Evolutionary conservation across 1,140 invertebrate genomes (phyloP).

Genomic region (Hydropsyche tenuis): DNA sequence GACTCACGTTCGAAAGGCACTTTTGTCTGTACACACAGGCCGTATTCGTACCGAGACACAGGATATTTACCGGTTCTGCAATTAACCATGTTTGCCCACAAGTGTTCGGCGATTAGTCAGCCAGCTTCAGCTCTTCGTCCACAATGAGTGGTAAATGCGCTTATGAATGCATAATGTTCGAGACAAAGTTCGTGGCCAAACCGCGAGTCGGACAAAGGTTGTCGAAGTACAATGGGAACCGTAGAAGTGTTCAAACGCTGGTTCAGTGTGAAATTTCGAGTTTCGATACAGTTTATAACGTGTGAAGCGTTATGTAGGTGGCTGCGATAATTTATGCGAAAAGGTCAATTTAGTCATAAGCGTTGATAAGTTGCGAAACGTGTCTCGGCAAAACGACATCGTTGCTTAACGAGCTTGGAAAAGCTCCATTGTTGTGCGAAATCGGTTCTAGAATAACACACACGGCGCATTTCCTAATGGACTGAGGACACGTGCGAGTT

Average conservation of each 20-base stretch:
- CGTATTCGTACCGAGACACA: not conserved
- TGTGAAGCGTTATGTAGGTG: too few species aligned
- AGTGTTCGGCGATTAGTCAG: not conserved
- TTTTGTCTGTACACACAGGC: not conserved
- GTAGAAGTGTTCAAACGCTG: too few species aligned
- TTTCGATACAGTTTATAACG: too few species aligned
- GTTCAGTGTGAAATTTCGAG: too few species aligned
- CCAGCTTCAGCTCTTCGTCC: not conserved
- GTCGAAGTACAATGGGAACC: not conserved
- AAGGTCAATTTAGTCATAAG: not conserved
- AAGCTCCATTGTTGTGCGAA: slow-evolving; percentile 10
- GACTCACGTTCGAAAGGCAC: not conserved
- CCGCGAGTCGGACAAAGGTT: not conserved
- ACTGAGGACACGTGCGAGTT: too few species aligned
- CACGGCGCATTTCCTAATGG: not conserved
- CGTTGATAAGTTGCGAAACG: not conserved
- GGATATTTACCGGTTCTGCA: slow-evolving; percentile 35
- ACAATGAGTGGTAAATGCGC: slow-evolving; percentile 29
- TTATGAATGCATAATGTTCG: slow-evolving; percentile 6
- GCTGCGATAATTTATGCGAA: not conserved
- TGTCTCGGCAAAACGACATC: not conserved
- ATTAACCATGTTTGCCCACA: slow-evolving; percentile 12
- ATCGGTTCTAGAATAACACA: not conserved
- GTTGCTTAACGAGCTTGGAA: not conserved
- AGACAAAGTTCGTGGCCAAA: not conserved